phyloP scores from a whole-genome alignment of 2,797 vertebrate species.

The Brachymystax lenok region DNA sequence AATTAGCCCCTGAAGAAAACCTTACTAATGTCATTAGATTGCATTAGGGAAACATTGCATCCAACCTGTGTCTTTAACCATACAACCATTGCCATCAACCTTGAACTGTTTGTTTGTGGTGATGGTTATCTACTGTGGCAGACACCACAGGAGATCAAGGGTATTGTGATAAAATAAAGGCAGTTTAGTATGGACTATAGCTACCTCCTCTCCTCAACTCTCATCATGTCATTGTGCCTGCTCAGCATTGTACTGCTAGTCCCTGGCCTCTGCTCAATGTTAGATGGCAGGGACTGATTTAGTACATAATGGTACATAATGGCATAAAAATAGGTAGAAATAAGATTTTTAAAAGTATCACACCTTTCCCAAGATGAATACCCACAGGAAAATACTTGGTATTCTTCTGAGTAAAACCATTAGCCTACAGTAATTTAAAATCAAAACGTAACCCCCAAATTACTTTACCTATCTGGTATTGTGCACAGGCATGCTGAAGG shows the following conservation, averaged over 20 bases:
- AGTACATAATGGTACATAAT: constrained; percentile 29
- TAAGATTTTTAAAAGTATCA: not conserved
- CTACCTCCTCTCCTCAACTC: constrained; percentile 25
- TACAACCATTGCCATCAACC: constrained; percentile 54
- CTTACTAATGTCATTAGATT: constrained; percentile 56
- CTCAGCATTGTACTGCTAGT: constrained; percentile 44
- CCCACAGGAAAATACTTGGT: not conserved
- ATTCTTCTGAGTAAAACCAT: not conserved
- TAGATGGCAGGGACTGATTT: constrained; percentile 60
- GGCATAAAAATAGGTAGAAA: constrained; percentile 30
- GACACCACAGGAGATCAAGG: constrained; percentile 57
- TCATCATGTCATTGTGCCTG: constrained; percentile 44
- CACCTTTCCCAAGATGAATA: not conserved
- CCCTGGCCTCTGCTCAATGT: constrained; percentile 46
- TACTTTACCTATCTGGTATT: not conserved
- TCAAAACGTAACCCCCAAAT: not conserved
- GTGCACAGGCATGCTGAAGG: too few species aligned
- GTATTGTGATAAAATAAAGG: constrained; percentile 33
- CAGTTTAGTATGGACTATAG: constrained; percentile 21
- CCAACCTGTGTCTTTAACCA: constrained; percentile 38
- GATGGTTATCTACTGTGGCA: constrained; percentile 68
- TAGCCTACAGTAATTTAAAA: not conserved
- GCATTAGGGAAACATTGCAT: constrained; percentile 44
- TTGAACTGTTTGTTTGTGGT: constrained; percentile 59
- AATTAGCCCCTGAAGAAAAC: constrained; percentile 70